Evolutionary conservation across 92 coral and sea anemone genomes (phyloP).

Genomic region (Galaxea fascicularis): DNA sequence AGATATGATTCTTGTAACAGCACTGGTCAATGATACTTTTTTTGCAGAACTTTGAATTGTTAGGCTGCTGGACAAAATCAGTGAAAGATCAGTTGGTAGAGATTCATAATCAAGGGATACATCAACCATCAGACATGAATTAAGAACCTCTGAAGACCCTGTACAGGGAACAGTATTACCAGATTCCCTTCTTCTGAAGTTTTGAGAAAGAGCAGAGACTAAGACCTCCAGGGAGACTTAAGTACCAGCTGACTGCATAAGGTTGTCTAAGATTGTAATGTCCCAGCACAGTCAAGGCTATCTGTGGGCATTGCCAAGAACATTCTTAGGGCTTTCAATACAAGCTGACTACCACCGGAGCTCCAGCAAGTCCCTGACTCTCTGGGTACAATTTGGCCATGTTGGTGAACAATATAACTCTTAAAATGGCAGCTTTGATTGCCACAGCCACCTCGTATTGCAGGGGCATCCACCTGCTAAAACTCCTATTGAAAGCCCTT

Average conservation of each 20-base stretch:
- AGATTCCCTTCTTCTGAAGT: not conserved
- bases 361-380: too few species aligned
- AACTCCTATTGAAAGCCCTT: too few species aligned
- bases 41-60: conserved; percentile 85
- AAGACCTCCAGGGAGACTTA: too few species aligned
- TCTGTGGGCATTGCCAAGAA: not conserved
- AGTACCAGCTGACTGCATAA: not conserved
- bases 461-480: too few species aligned
- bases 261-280: not conserved
- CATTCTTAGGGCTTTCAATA: too few species aligned
- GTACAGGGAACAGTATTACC: not conserved
- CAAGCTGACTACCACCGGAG: too few species aligned
- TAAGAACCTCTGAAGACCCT: not conserved
- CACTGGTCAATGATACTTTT: not conserved
- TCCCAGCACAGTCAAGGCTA: not conserved
- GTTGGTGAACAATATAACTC: too few species aligned
- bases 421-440: too few species aligned
- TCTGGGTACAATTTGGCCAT: too few species aligned
- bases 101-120: conserved; percentile 33
- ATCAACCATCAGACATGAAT: conserved; percentile 6
- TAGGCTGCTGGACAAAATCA: conserved; percentile 79
- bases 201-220: too few species aligned
- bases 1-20: not conserved
- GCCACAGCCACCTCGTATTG: too few species aligned
- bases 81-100: conserved; percentile 81